Evolutionary conservation across 2,888 invertebrate species (phyloP).

Genomic region (Spodoptera picta): DNA sequence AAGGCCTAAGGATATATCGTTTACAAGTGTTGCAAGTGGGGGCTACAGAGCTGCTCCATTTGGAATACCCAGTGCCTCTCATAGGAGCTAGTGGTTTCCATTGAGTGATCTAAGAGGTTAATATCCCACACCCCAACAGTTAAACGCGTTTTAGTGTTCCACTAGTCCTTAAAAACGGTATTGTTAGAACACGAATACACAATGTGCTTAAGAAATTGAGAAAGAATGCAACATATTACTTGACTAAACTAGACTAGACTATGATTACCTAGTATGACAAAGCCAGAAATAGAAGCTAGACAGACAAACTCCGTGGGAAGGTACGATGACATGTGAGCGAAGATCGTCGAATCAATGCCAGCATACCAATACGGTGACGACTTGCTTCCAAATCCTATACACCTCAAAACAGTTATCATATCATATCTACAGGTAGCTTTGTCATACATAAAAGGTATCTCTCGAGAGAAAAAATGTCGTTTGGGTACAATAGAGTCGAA

Average conservation of each 20-base stretch:
- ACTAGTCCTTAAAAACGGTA: too few relatives aligned
- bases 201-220: too few relatives aligned
- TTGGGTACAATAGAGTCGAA: background rate
- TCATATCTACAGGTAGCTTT: constrained; percentile 16
- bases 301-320: constrained; percentile 41
- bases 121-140: too few relatives aligned
- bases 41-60: too few relatives aligned
- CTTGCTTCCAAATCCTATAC: constrained; percentile 2
- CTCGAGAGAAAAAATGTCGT: background rate
- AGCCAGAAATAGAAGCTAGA: background rate
- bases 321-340: constrained; percentile 15
- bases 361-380: constrained; percentile 35
- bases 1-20: too few relatives aligned
- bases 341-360: constrained; percentile 43
- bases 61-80: too few relatives aligned
- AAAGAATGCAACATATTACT: background rate
- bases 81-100: too few relatives aligned
- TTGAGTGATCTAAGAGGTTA: too few relatives aligned
- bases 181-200: too few relatives aligned
- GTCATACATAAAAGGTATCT: background rate
- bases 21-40: too few relatives aligned
- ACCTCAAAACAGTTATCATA: constrained; percentile 5
- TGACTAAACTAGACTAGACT: too few relatives aligned
- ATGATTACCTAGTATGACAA: background rate
- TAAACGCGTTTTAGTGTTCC: too few relatives aligned